Base-by-base conservation (phyloP, 2,797 vertebrate genomes). In the Urocyon cinereoargenteus region DNA sequence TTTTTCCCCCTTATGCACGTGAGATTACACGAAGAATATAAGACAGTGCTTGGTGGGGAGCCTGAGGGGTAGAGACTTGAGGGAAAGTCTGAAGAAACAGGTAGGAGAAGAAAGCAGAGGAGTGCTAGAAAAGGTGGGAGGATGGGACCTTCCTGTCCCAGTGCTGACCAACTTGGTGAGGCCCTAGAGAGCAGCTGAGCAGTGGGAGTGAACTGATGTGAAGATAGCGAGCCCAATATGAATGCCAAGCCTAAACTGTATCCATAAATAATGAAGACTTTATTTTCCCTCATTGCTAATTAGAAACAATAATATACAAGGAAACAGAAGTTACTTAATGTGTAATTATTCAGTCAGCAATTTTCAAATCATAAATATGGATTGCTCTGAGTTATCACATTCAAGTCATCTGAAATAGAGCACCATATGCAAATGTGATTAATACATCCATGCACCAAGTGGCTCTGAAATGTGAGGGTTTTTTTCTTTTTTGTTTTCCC, bases 301-400 rank as follows among this genome's bases (percentile, higher is more conserved):
- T 98, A 98, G 97, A 96, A 97, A 89, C 95, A 98, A 98, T 98
- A 98, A 97, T 92, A 98, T 97, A 96, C 82, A 95, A 97, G 91
- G 97, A 98, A 98, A 98, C 96, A 98, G 96, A 97, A 98, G 97
- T 97, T 98, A 96, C 93, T 98, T 98, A 97, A 98, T 93, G 91
- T 90, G 87, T 90, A 97, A 97, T 98, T 98, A 98, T 98, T 98
- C 97, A 97, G 83, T 97, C 97, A 97, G 95, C 96, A 98, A 94
- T 98, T 98, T 97, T 96, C 96, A 97, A 94, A 96, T 98, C 90
- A 98, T 98, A 98, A 98, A 96, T 83, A 98, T 72, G 83, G 96
- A 98, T 98, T 96, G 75, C 97, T 98, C 93, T 83, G 95, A 98
- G 93, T 87, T 62, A 97, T 59, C 36, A 53, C 68, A 36, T 94